A percentile compares a stretch with the other conserved stretches of the same genome.
Evolutionary conservation across 2,797 vertebrate species (phyloP).

Genomic region (Meda fulgida): DNA sequence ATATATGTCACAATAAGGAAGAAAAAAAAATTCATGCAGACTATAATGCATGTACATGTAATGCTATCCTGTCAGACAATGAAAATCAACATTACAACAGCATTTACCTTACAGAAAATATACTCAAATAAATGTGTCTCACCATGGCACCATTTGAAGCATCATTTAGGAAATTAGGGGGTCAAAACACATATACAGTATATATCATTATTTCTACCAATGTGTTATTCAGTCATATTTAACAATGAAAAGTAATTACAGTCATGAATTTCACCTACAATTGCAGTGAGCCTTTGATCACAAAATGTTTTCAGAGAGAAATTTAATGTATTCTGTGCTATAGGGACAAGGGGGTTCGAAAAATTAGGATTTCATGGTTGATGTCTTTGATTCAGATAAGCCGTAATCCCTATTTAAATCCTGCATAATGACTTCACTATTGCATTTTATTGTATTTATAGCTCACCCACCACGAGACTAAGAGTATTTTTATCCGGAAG

Average conservation of each 20-base stretch:
- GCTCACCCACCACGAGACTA: neutral
- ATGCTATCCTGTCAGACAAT: neutral
- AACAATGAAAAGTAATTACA: conserved; percentile 17
- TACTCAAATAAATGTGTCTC: neutral
- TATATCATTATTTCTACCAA: neutral
- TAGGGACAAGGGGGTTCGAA: conserved; percentile 30
- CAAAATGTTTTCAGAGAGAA: conserved; percentile 28
- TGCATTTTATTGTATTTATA: conserved; percentile 40
- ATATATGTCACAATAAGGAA: neutral
- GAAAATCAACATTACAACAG: neutral
- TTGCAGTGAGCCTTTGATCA: conserved; percentile 28
- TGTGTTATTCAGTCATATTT: neutral
- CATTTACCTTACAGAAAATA: no score
- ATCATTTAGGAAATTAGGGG: neutral
- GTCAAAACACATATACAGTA: neutral
- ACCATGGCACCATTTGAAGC: neutral
- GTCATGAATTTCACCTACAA: neutral
- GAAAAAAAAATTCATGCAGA: neutral
- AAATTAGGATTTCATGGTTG: conserved; percentile 47
- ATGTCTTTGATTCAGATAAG: conserved; percentile 48
- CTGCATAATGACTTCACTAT: conserved; percentile 40
- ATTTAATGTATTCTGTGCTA: conserved; percentile 40
- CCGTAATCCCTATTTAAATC: conserved; percentile 40
- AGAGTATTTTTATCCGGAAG: conserved; percentile 10
- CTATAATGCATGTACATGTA: no score